Conservation (phyloP, 2,113 vertebrate genomes). For the Alexandromys fortis region DNA sequence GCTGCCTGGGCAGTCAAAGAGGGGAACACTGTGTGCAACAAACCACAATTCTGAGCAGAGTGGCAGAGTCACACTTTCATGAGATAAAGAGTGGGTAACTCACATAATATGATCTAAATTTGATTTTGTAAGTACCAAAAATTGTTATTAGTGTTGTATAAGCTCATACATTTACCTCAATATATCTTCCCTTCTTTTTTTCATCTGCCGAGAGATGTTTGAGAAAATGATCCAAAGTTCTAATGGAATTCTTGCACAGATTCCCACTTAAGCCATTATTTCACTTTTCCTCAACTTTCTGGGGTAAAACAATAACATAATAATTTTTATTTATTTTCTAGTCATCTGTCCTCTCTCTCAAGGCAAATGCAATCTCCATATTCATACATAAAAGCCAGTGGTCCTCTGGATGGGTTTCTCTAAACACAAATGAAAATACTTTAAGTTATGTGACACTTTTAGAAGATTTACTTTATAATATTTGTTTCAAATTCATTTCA, state of each 20-base stretch:
- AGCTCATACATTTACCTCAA: not conserved
- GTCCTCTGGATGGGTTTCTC: not conserved
- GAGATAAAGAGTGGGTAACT: not conserved
- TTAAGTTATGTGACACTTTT: not conserved
- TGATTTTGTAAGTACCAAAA: not conserved
- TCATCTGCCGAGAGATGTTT: not conserved
- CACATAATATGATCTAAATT: not conserved
- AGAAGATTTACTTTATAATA: not conserved
- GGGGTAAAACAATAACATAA: conserved; percentile 17
- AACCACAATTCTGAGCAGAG: not conserved
- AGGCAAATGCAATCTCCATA: not conserved
- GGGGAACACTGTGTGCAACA: not conserved
- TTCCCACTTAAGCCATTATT: not conserved
- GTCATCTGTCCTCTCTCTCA: not conserved
- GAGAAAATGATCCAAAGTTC: not conserved
- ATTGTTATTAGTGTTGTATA: not conserved
- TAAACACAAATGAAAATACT: not conserved
- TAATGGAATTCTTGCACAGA: conserved; percentile 20
- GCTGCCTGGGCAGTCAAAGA: not conserved
- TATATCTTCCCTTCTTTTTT: not conserved
- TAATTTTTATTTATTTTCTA: not conserved
- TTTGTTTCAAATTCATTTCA: not conserved
- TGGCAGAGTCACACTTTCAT: not conserved
- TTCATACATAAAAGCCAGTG: not conserved
- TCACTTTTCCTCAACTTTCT: conserved; percentile 22